Base-by-base conservation (phyloP, 2,113 vertebrate species). In the Butorides virescens region DNA sequence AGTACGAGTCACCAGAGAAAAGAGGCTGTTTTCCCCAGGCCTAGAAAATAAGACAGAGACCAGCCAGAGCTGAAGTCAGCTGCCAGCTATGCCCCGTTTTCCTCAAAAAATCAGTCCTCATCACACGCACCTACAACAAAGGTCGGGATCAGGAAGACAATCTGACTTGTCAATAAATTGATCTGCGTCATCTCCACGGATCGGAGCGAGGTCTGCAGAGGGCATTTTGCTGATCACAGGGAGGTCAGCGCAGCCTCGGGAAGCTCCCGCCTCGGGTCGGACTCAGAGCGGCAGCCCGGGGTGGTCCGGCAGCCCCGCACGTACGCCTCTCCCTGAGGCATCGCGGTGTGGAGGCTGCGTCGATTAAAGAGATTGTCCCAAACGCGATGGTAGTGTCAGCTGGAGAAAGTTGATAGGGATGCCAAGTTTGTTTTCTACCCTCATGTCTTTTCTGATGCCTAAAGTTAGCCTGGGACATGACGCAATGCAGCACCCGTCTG, bases 221-320 rank as follows among this genome's bases (percentile, higher is more conserved):
- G 47, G 56, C 12, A 1, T 72, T 71, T 74, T 59, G 30, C 34
- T 4, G 47, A 47, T 27, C 20, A 11, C 32, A 34, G 18, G 16
- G 26, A 36, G 63, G 30, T n/a, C 18, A 39, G 10, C 15, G 36
- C 15, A 62, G 63, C 59, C 42, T 42, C 18, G 11, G 56, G 37
- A 36, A 78, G 21, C 11, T 21, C 36, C 46, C 18, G n/a, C 7
- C n/a, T 1, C 23, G 8, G 13, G 32, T 20, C 17, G 34, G 75
- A 8, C 55, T 68, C 7, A 1, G 46, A 42, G 6, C 0, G 34
- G 79, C 66, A 62, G 73, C 19, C 2, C 2, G 3, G 20, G 4
- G 5, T 3, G 13, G 36, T 6, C 6, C 3, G 20, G 46, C 25
- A 44, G 32, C 8, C 53, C 63, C 20, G 17, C 2, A 5, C 9